These are phyloP conservation scores for Petrocephalus sullivani DNA, from an alignment of 2,797 vertebrate species.

Conservation along the genomic window DNA sequence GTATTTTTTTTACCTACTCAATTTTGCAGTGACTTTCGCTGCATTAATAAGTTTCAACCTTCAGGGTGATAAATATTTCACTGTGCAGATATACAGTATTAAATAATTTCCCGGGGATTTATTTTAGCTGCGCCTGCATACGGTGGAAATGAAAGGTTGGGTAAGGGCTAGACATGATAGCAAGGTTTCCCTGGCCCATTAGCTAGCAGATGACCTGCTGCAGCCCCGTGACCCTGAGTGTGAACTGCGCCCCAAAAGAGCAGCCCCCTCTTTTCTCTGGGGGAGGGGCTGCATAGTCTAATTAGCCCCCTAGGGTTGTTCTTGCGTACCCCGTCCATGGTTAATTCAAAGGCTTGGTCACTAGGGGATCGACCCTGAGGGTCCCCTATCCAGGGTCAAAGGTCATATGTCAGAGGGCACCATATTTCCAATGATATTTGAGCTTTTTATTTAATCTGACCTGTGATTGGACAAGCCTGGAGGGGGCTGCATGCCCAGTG, in stretches of 20 bases:
- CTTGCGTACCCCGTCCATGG: conserved; percentile 39
- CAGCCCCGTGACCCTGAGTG: neutral
- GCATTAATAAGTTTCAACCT: conserved; percentile 3
- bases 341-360: conserved; percentile 42
- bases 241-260: neutral
- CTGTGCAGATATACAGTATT: neutral
- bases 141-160: neutral
- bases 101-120: neutral
- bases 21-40: neutral
- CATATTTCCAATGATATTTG: conserved; percentile 17
- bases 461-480: neutral
- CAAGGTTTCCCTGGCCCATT: neutral
- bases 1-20: neutral
- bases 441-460: conserved; percentile 2
- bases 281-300: conserved; percentile 24
- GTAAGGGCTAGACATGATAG: neutral
- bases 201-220: neutral
- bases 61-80: conserved; percentile 5
- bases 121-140: neutral
- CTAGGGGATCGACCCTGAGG: conserved; percentile 36
- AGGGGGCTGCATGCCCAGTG: neutral
- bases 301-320: conserved; percentile 43
- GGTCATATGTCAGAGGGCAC: conserved; percentile 41
- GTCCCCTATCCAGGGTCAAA: conserved; percentile 32
- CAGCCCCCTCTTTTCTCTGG: conserved; percentile 13